These are phyloP conservation scores for Ametastegia equiseti DNA, from an alignment of 2,888 invertebrate genomes.

Conservation along the genomic window DNA sequence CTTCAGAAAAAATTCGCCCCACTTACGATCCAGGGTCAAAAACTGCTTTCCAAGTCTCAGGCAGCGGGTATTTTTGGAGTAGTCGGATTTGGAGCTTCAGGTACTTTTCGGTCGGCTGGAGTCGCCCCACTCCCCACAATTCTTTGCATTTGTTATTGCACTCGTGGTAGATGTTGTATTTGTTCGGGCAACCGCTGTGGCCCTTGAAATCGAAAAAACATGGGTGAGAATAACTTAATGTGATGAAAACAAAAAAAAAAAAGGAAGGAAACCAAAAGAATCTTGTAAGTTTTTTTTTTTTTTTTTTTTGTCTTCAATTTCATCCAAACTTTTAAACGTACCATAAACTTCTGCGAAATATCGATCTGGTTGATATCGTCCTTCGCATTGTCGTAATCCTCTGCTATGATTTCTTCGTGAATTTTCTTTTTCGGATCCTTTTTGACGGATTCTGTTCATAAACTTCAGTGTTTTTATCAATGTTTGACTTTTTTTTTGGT, in stretches of 20 bases:
- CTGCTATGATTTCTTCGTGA: slow-evolving; percentile 95
- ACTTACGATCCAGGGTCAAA: slow-evolving; percentile 89
- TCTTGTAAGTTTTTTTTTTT: no score
- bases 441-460: slow-evolving; percentile 62
- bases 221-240: no score
- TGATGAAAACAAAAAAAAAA: no score
- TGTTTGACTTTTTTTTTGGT: not conserved
- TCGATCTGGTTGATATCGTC: slow-evolving; percentile 78
- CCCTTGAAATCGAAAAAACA: slow-evolving; percentile 65
- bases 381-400: slow-evolving; percentile 90
- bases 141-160: slow-evolving; percentile 94
- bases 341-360: slow-evolving; percentile 76
- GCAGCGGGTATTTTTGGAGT: slow-evolving; percentile 91
- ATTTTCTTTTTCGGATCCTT: slow-evolving; percentile 74
- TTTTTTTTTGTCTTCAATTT: no score
- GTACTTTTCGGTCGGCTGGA: slow-evolving; percentile 86
- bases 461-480: not conserved
- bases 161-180: slow-evolving; percentile 95
- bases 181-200: slow-evolving; percentile 92
- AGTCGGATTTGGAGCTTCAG: slow-evolving; percentile 86
- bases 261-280: no score
- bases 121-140: slow-evolving; percentile 88
- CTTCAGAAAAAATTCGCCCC: not conserved
- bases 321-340: no score
- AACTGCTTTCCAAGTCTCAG: slow-evolving; percentile 95